Evolutionary conservation across 2,888 invertebrate genomes (phyloP), one percentile per base, ranked within the genome.

Genomic region (Mythimna ferrago): DNA sequence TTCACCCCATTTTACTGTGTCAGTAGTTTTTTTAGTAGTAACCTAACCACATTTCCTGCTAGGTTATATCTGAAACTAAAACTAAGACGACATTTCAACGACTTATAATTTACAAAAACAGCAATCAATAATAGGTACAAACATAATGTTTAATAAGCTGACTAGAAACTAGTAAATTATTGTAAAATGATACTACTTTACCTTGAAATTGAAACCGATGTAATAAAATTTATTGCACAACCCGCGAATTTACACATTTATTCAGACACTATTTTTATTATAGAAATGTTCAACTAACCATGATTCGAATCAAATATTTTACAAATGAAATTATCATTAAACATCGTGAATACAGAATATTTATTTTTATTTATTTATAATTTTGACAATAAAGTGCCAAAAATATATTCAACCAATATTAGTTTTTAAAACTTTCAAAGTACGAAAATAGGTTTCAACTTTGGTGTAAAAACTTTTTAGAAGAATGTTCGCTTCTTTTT

Each of bases 301-400:
- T 78, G 58, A 64, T 35, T 61, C 57, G 66, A 65, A 76, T 56
- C 26, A 60, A 73, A 53, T 71, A 69, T 57, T 73, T 69, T 65
- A 65, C n/a, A 61, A 58, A 71, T 26, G 10, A 80, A 54, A 77
- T 71, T 58, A 68, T 32, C 60, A 60, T 44, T 35, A 48, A 56
- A 64, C 81, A 80, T 77, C 62, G 58, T 67, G 60, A 48, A 44
- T 53, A 53, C 21, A 61, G 60, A 73, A 73, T 44, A 64, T 64
- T 62, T 70, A 69, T 67, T 82, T 82, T 64, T 63, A 63, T 64
- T 60, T 64, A 56, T n/a, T 78, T 56, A 68, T 71, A 83, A 54
- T 79, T 71, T 75, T 81, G 75, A 79, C 70, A n/a, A n/a, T 48
- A 10, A 6, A 41, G 2, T 57, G 54, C 21, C 56, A 54, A 48